A percentile compares a stretch with the other conserved stretches of the same genome.
phyloP scores from a whole-genome alignment of 2,113 vertebrate genomes.

The Phasianus colchicus region DNA sequence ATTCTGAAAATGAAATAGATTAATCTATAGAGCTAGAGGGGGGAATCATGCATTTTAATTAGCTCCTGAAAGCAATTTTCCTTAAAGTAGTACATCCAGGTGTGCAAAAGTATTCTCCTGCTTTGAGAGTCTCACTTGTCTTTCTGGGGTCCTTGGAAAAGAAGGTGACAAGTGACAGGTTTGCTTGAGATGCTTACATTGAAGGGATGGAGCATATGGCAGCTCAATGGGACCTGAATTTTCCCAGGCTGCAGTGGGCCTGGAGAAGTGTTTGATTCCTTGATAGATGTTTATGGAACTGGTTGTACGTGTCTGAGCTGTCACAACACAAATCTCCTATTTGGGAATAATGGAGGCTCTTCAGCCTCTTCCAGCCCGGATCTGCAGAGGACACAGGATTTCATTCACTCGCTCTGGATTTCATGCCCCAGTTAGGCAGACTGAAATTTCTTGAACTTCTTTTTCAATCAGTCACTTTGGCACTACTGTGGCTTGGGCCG shows the following conservation, averaged over 20 bases:
- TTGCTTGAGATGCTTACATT: conserved; percentile 19
- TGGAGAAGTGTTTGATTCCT: background rate
- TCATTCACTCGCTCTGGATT: conserved; percentile 21
- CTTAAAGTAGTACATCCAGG: conserved; percentile 66
- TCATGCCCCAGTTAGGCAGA: conserved; percentile 17
- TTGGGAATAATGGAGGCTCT: background rate
- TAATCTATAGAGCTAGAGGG: conserved; percentile 69
- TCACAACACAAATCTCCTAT: background rate
- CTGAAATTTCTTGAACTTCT: conserved; percentile 34
- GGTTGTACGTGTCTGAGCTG: background rate
- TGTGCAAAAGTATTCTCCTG: conserved; percentile 58
- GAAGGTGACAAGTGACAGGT: conserved; percentile 54
- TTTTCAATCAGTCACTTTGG: conserved; percentile 49
- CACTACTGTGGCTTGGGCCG: background rate
- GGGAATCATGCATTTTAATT: conserved; percentile 51
- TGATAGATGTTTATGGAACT: background rate
- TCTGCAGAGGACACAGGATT: background rate
- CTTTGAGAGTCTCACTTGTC: conserved; percentile 34
- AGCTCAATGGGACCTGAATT: conserved; percentile 8
- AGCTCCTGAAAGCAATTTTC: conserved; percentile 57
- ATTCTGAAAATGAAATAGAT: conserved; percentile 72
- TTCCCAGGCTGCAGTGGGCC: background rate
- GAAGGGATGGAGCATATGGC: background rate
- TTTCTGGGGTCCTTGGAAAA: conserved; percentile 59
- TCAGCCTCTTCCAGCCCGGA: background rate